Base-by-base conservation (phyloP, 1,140 invertebrate species). In the Arion vulgaris region DNA sequence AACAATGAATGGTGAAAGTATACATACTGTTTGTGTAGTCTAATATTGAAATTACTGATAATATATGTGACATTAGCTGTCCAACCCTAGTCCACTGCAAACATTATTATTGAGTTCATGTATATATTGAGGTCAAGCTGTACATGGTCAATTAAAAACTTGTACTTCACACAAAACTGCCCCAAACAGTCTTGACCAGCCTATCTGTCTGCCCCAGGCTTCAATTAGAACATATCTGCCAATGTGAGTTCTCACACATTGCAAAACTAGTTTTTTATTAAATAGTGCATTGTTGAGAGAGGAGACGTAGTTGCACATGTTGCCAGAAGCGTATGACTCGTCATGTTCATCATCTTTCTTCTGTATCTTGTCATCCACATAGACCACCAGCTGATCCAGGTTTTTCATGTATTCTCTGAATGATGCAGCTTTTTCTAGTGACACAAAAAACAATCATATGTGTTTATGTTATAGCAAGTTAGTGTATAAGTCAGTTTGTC, bases 201-300 rank as follows among this genome's bases (percentile, higher is more conserved):
- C 90, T 85, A 94, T 92, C n/a, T 92, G 90, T 7, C 93, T 89
- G n/a, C 94, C 94, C 82, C 91, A 92, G 0, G 93, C 93, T 86
- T 93, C 92, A 45, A 94, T 92, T 81, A 94, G 94, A 23, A 94
- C 90, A 84, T 94, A 94, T 32, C 94, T 91, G 9, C 94, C 94
- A 26, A 87, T 89, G 32, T 93, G 88, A 15, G 89, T 89, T 62
- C 91, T 86, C 19, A 89, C 87, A 85, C 94, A 94, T 83, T 93
- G 92, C 72, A 94, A 90, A 80, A 93, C 92, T 11, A 94, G 87
- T 81, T 90, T 90, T 66, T 88, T 89, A 81, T 91, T 89, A 85
- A 94, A 94, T 34, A 94, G 90, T 32, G 93, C 94, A 84, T 93
- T 93, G 88, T 94, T 94, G 36, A 91, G 88, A 82, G 93, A 91